Percentiles rank a stretch among this genome's conserved stretches.
phyloP scores from a whole-genome alignment of 1,140 invertebrate species.

The Trinorchestia longiramus region DNA sequence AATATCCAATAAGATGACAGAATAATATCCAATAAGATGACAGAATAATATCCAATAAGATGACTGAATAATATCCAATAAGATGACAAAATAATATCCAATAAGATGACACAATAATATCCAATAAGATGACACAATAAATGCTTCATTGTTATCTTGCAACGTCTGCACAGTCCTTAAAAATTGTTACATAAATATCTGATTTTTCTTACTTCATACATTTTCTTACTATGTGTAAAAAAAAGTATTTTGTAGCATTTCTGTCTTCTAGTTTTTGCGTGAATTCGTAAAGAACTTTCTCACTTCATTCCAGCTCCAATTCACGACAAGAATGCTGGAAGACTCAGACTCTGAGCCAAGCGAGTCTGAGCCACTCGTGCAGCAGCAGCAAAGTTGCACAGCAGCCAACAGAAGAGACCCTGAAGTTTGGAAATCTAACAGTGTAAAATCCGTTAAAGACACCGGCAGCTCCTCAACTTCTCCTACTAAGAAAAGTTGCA shows the following conservation, averaged over 20 bases:
- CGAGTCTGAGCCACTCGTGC: constrained; percentile 62
- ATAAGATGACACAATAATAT: no score
- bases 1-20: no score
- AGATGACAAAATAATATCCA: no score
- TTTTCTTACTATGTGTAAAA: no score
- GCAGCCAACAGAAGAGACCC: neutral
- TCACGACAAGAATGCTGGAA: constrained; percentile 55
- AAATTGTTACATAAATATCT: no score
- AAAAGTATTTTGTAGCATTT: neutral
- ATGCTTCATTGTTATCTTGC: no score
- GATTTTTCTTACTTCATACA: no score
- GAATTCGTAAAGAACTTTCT: neutral
- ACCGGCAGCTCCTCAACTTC: neutral
- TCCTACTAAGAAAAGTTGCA: neutral
- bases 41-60: no score
- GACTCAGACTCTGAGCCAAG: constrained; percentile 60
- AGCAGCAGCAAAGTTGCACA: constrained; percentile 23
- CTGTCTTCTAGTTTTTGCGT: neutral
- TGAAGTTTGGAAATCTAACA: constrained; percentile 27
- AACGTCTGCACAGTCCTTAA: no score
- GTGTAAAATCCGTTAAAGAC: neutral
- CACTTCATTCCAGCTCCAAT: neutral
- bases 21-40: no score
- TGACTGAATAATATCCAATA: no score
- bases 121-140: no score